These are phyloP conservation scores for Ectropis crepuscularia DNA, from an alignment of 2,888 invertebrate genomes.

Conservation along the genomic window DNA sequence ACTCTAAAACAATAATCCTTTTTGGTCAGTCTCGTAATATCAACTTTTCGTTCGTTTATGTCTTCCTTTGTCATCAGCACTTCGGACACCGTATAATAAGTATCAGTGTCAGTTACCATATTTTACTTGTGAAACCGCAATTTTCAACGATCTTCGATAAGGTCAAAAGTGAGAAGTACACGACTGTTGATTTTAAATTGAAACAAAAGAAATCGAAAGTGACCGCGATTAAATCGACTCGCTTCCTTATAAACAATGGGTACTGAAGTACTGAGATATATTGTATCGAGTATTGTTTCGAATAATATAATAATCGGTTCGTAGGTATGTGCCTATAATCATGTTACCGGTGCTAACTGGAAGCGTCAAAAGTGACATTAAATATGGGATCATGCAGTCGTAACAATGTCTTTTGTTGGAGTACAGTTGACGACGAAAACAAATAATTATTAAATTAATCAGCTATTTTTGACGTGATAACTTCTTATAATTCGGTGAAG, in stretches of 20 bases:
- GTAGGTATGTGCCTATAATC: conserved; percentile 4
- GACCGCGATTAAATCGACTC: conserved; percentile 25
- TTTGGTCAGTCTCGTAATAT: neutral
- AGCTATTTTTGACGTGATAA: no score
- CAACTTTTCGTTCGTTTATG: conserved; percentile 20
- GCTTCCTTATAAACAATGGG: conserved; percentile 29
- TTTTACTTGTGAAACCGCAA: conserved; percentile 34
- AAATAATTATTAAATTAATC: no score
- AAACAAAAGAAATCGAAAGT: conserved; percentile 42
- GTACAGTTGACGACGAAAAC: conserved; percentile 48
- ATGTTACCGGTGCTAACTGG: conserved; percentile 48
- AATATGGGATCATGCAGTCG: conserved; percentile 50
- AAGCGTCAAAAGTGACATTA: conserved; percentile 58
- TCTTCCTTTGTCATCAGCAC: conserved; percentile 33
- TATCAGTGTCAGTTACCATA: conserved; percentile 38
- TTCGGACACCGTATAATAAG: conserved; percentile 31
- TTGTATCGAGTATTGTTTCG: conserved; percentile 31
- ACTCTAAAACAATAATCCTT: no score
- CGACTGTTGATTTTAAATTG: conserved; percentile 23
- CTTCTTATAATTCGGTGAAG: no score
- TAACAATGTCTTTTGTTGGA: conserved; percentile 43
- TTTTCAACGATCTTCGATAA: conserved; percentile 38
- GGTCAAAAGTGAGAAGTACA: conserved; percentile 42
- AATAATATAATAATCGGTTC: conserved; percentile 21
- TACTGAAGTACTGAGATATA: conserved; percentile 14